phyloP scores from a whole-genome alignment of 35 echinoderm and acorn worm species.

The Strongylocentrotus purpuratus region DNA sequence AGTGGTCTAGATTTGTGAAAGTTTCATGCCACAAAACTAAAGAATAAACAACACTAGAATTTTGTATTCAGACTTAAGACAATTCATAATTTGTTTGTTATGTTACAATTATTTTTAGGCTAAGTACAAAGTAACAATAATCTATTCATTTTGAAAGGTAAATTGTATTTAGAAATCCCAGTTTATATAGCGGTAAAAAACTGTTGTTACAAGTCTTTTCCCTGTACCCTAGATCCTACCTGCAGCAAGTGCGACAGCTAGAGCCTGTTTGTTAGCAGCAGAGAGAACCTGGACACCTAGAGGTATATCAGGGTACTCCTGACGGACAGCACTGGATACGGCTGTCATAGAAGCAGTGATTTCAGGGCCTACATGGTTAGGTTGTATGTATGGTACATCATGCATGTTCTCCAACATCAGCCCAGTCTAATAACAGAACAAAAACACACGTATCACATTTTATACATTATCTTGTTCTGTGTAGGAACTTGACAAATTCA shows the following conservation, averaged over 20 bases:
- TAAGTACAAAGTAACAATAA: too few species aligned
- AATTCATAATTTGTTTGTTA: too few species aligned
- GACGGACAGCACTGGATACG: slow-evolving; percentile 65
- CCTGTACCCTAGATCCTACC: slow-evolving; percentile 52
- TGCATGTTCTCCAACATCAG: slow-evolving; percentile 99
- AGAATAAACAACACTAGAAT: too few species aligned
- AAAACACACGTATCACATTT: not conserved
- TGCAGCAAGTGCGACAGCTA: slow-evolving; percentile 86
- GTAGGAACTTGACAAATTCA: not conserved
- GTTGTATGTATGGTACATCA: slow-evolving; percentile 86
- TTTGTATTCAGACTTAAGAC: too few species aligned
- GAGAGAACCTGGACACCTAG: slow-evolving; percentile 87
- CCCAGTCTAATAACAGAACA: slow-evolving; percentile 62
- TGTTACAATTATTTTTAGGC: too few species aligned
- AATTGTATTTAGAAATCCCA: too few species aligned
- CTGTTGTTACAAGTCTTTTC: not conserved
- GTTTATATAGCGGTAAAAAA: too few species aligned
- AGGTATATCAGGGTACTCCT: slow-evolving; percentile 71
- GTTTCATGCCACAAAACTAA: too few species aligned
- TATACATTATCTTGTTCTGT: not conserved
- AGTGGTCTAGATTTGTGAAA: too few species aligned
- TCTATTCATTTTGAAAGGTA: too few species aligned
- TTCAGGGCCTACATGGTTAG: slow-evolving; percentile 77
- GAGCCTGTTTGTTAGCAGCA: slow-evolving; percentile 76
- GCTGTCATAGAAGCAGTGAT: slow-evolving; percentile 87